phyloP scores from a whole-genome alignment of 2,888 invertebrate genomes.

The Acleris laterana region DNA sequence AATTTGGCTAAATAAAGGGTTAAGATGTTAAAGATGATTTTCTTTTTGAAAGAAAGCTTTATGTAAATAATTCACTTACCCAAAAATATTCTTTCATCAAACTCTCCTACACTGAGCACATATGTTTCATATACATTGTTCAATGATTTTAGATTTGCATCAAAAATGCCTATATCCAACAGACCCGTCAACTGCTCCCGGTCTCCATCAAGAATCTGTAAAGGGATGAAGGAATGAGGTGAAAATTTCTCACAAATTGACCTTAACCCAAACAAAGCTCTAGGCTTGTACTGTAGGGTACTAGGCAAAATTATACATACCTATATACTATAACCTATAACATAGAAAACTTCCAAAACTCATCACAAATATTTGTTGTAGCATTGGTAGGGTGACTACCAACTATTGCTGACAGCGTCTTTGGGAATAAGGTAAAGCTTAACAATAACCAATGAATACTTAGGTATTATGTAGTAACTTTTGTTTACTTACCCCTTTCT shows the following conservation, averaged over 20 bases:
- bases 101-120: conserved; percentile 95
- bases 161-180: conserved; percentile 91
- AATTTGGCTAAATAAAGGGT: too few species aligned
- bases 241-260: not conserved
- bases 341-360: too few species aligned
- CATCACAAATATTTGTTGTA: too few species aligned
- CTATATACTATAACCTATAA: too few species aligned
- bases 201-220: conserved; percentile 90
- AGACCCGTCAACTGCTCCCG: conserved; percentile 88
- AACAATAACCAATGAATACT: too few species aligned
- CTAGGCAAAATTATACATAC: too few species aligned
- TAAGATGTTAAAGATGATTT: too few species aligned
- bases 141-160: conserved; percentile 92
- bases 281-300: too few species aligned
- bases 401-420: too few species aligned
- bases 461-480: not conserved
- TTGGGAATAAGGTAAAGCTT: too few species aligned
- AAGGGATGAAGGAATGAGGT: conserved; percentile 39
- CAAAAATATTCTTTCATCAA: conserved; percentile 98
- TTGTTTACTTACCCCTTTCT: conserved; percentile 83
- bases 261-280: not conserved
- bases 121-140: conserved; percentile 95
- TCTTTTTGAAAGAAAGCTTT: too few species aligned
- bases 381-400: too few species aligned
- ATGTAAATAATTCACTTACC: conserved; percentile 82